Percentiles rank a stretch among this genome's conserved stretches.
These are phyloP conservation scores for Teleiodes luculella DNA, from an alignment of 2,888 invertebrate species.

Conservation along the genomic window DNA sequence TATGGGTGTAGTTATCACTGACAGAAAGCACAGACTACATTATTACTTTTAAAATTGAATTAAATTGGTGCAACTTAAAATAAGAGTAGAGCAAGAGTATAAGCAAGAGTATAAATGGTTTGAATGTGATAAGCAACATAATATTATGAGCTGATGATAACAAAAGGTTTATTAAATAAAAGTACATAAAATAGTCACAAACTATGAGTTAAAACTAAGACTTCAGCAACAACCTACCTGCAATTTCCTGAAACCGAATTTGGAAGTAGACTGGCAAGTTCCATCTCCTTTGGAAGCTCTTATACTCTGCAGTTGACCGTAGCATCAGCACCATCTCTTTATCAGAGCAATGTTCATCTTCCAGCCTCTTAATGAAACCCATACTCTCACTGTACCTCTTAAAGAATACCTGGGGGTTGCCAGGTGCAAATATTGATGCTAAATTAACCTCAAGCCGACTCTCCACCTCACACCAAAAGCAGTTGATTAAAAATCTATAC, in stretches of 20 bases:
- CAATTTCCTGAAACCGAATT: constrained; percentile 96
- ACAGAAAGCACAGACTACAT: too few species aligned
- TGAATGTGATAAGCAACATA: too few species aligned
- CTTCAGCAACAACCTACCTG: constrained; percentile 64
- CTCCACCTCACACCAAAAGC: constrained; percentile 93
- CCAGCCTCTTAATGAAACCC: constrained; percentile 85
- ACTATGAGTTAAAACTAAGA: background rate
- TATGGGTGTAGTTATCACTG: too few species aligned
- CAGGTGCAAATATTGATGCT: constrained; percentile 92
- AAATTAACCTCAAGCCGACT: constrained; percentile 88
- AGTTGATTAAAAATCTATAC: constrained; percentile 83
- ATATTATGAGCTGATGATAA: too few species aligned
- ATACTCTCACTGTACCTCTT: constrained; percentile 88
- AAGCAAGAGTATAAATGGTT: too few species aligned
- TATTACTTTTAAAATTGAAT: too few species aligned
- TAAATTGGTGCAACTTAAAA: too few species aligned
- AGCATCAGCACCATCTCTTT: constrained; percentile 79
- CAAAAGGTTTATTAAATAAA: too few species aligned
- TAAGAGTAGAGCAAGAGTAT: too few species aligned
- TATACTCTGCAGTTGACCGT: constrained; percentile 83
- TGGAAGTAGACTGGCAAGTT: constrained; percentile 98
- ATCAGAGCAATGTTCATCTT: constrained; percentile 78
- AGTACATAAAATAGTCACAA: too few species aligned
- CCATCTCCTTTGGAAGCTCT: constrained; percentile 90
- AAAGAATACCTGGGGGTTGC: constrained; percentile 93